Evolutionary conservation across 2,797 vertebrate species (phyloP), one percentile per base, ranked within the genome.

Genomic region (Monodelphis domestica): DNA sequence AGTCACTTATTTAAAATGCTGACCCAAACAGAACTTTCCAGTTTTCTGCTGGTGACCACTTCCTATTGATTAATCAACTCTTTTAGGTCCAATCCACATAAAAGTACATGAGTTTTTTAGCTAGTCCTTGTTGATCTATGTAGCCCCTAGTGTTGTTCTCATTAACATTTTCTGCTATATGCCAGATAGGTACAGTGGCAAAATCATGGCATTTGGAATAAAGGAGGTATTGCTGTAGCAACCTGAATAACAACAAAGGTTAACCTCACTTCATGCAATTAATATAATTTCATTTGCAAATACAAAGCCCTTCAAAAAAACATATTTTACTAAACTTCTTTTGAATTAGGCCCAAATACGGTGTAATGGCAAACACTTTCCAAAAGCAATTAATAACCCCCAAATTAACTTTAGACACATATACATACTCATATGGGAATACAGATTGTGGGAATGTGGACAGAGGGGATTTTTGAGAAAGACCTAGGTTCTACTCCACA

Each of bases 321-420:
- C 28, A 90, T 38, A 90, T 95, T 94, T 94, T 94, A 87, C 54
- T 78, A 95, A 90, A 94, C 63, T 56, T 84, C 24, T 26, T 50
- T 45, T 84, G 70, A 84, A 84, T 84, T 45, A 21, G 21, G 12
- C 24, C 70, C 70, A 45, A 50, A 84, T 84, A 10, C 24, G 45
- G 21, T 78, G 2, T 78, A 45, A 78, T 26, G 70, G 30, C 29
- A 63, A 63, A 24, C 3, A 45, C 17, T 38, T 78, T 78, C n/a
- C 63, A 10, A 78, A 38, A 78, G 63, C 17, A 78, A 78, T 24
- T 45, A 78, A 78, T 78, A 11, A 45, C 17, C 30, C 14, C 63
- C 38, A 78, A 38, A 38, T 24, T 24, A 78, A 45, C n/a, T 78
- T 70, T 45, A 45, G 45, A 78, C 45, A 38, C 7, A 45, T 38